Percentiles rank a stretch among this genome's conserved stretches.
Conservation (phyloP, 2,113 vertebrate genomes). For the Hystrix cristata region DNA sequence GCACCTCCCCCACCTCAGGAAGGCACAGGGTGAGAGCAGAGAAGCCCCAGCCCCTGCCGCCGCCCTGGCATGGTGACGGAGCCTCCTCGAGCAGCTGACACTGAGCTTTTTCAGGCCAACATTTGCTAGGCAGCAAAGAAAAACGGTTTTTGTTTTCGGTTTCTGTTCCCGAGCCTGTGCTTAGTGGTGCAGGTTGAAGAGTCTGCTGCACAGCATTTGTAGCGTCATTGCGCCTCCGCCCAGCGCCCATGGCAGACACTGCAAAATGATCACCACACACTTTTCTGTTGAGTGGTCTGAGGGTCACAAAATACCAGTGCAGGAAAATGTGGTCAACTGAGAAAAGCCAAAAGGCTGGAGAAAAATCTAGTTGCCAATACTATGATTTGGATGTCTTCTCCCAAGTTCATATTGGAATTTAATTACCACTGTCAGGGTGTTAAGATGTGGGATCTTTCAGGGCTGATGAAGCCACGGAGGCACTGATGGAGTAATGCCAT, state of each 20-base stretch:
- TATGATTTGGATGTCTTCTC: too few relatives aligned
- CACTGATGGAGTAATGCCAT: not conserved
- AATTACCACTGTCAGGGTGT: not conserved
- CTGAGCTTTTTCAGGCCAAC: not conserved
- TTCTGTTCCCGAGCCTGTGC: not conserved
- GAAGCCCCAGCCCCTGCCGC: not conserved
- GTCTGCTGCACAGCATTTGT: accelerated
- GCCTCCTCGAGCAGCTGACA: not conserved
- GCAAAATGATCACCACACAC: accelerated
- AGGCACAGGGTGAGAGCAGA: not conserved
- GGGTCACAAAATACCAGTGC: accelerated
- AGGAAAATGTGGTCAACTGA: not conserved
- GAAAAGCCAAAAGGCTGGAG: not conserved
- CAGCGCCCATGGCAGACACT: not conserved
- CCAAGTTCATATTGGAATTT: not conserved
- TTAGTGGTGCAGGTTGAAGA: not conserved
- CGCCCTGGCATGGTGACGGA: not conserved
- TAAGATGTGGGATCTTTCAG: not conserved
- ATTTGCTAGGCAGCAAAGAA: not conserved
- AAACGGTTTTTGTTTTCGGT: not conserved
- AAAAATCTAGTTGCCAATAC: not conserved
- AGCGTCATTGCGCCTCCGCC: accelerated
- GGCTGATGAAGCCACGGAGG: not conserved
- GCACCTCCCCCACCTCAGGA: accelerated
- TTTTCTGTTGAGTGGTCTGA: not conserved